Conservation (phyloP, 37 sponge, comb jelly and placozoan genomes). For the Beroe forskalii region DNA sequence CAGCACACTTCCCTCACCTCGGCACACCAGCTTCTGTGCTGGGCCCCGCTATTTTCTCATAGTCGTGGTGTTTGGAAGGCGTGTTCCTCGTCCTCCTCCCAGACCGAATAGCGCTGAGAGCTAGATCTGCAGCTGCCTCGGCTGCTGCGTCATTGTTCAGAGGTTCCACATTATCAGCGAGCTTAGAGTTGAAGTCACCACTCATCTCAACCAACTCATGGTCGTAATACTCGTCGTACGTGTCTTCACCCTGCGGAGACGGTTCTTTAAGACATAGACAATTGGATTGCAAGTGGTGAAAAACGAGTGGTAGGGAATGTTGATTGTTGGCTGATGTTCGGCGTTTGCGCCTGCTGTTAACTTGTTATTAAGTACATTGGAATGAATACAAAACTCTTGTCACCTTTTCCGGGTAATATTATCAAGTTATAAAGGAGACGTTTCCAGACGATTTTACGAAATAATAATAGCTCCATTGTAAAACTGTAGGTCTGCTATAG, state of each 20-base stretch:
- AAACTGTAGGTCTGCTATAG: too few relatives aligned
- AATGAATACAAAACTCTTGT: too few relatives aligned
- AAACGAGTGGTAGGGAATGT: background rate
- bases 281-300: background rate
- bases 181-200: slow-evolving; percentile 19
- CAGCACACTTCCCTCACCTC: background rate
- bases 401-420: too few relatives aligned
- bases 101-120: slow-evolving; percentile 53
- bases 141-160: slow-evolving; percentile 62
- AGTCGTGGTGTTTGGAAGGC: slow-evolving; percentile 53
- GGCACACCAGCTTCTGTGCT: slow-evolving; percentile 6
- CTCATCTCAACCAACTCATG: slow-evolving; percentile 57
- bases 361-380: too few relatives aligned
- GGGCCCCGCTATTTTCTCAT: slow-evolving; percentile 57
- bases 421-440: too few relatives aligned
- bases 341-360: too few relatives aligned
- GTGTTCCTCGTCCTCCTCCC: slow-evolving; percentile 15
- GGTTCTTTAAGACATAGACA: too few relatives aligned
- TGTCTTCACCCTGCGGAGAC: slow-evolving; percentile 58
- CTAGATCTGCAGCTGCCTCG: slow-evolving; percentile 51
- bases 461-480: too few relatives aligned
- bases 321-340: too few relatives aligned
- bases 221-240: slow-evolving; percentile 60
- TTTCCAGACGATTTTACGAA: too few relatives aligned
- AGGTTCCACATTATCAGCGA: slow-evolving; percentile 51